These are phyloP conservation scores for Diaperis boleti DNA, from an alignment of 2,888 invertebrate species.

Conservation along the genomic window DNA sequence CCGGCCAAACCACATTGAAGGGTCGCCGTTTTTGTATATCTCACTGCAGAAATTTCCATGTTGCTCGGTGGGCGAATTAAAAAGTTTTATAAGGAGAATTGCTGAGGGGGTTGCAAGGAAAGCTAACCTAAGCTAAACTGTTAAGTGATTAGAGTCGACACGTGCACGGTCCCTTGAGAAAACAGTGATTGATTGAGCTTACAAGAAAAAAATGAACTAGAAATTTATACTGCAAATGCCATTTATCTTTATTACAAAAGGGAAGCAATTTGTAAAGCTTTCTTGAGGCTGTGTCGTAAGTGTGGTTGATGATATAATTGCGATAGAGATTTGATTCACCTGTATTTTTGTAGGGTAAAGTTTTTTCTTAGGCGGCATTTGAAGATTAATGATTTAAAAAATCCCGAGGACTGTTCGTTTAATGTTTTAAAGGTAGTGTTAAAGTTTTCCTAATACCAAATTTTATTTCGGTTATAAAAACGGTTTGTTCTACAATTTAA, in stretches of 20 bases:
- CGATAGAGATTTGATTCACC: too few relatives aligned
- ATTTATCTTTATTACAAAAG: constrained; percentile 58
- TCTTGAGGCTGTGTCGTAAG: constrained; percentile 31
- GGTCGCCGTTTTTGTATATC: constrained; percentile 16
- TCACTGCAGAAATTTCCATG: constrained; percentile 18
- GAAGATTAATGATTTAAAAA: too few relatives aligned
- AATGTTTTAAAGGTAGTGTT: too few relatives aligned
- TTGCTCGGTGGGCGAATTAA: constrained; percentile 28
- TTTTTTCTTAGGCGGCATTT: too few relatives aligned
- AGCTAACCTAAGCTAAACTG: constrained; percentile 49
- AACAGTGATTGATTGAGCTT: constrained; percentile 58
- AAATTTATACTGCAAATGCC: constrained; percentile 53
- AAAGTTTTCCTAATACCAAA: too few relatives aligned
- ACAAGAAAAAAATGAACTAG: constrained; percentile 57
- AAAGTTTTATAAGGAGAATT: constrained; percentile 38
- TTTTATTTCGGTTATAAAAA: too few relatives aligned
- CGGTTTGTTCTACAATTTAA: too few relatives aligned
- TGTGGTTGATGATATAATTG: background rate
- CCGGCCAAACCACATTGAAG: constrained; percentile 27
- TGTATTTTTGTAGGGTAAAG: too few relatives aligned
- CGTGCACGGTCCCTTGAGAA: constrained; percentile 54
- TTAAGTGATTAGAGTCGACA: constrained; percentile 60
- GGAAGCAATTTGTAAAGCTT: constrained; percentile 53
- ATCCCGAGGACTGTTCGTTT: too few relatives aligned
- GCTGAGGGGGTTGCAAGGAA: constrained; percentile 35